Evolutionary conservation across 1,140 invertebrate species (phyloP), one percentile per base, ranked within the genome.

Genomic region (Leptoteleia sp.): DNA sequence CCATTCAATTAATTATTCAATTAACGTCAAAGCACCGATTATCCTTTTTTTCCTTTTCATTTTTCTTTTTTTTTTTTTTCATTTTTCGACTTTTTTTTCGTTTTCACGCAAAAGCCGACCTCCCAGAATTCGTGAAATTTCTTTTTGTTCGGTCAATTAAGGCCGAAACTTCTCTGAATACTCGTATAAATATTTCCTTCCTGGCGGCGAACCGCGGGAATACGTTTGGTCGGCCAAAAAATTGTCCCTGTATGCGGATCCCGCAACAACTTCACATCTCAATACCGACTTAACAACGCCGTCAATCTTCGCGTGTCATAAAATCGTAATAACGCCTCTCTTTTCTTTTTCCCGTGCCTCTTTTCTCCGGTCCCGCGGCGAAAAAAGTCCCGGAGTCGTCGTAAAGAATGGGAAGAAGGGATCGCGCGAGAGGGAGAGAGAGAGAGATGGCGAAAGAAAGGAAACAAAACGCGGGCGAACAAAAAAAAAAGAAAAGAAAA

Each of bases 301-400:
- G 70, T 73, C 70, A 73, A 73, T 73, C 70, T n/a, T 65, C 27
- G 70, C 70, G 48, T 73, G 42, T 73, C 70, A 73, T 73, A 73
- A 73, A 73, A 73, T 64, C 52, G 70, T 57, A 64, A 62, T 73
- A 73, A 64, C 50, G 59, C 43, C 43, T 62, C 47, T 67, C 48
- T 67, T 67, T 55, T 70, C 33, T 70, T 42, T 65, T 43, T 25
- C 17, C 37, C 22, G 16, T 54, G 27, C 27, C 37, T 54, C 47
- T 65, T 65, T 43, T 52, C 48, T 52, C 5, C 11, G 19, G 15
- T 50, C 45, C 37, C 47, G 59, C 50, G 52, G 52, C 33, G 38
- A 72, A 54, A 72, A 72, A 47, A 33, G 48, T 40, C 19, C 16
- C n/a, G n/a, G 19, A 52, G 17, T 47, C 37, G 55, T 40, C 37